These are phyloP conservation scores for Lanistes nyassanus DNA, from an alignment of 1,140 invertebrate genomes.

Conservation along the genomic window DNA sequence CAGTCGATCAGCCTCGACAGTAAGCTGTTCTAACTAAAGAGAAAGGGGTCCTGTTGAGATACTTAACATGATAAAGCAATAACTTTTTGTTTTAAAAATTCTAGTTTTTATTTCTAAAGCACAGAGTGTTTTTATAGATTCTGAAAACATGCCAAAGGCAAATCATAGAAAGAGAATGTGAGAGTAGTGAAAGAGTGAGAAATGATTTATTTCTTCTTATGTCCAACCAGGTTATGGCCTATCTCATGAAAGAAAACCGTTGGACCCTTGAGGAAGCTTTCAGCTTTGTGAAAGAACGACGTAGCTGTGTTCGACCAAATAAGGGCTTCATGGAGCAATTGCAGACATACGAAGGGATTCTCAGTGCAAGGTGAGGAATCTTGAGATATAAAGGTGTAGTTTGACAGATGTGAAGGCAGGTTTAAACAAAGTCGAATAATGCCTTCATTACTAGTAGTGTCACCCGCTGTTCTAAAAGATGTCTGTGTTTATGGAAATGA, in stretches of 20 bases:
- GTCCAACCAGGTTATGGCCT: conserved; percentile 78
- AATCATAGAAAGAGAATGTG: too few species aligned
- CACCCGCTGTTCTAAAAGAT: neutral
- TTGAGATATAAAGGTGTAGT: neutral
- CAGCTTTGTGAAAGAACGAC: conserved; percentile 87
- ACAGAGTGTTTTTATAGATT: too few species aligned
- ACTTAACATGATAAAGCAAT: neutral
- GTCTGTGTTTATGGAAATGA: neutral
- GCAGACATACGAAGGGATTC: conserved; percentile 87
- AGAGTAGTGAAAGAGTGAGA: neutral
- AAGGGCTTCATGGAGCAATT: conserved; percentile 92
- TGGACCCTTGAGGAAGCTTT: conserved; percentile 91
- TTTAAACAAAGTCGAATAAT: neutral
- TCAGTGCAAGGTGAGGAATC: conserved; percentile 87
- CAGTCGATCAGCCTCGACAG: conserved; percentile 96
- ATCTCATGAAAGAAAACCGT: conserved; percentile 96
- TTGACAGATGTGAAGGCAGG: neutral
- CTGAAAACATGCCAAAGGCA: too few species aligned
- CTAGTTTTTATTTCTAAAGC: neutral
- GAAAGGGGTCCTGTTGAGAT: neutral
- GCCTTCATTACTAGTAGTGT: too few species aligned
- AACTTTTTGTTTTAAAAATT: neutral
- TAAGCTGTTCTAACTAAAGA: conserved; percentile 64
- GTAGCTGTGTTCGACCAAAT: conserved; percentile 96
- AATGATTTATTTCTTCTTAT: neutral